A percentile compares a stretch with the other conserved stretches of the same genome.
Conservation (phyloP, 2,888 invertebrate genomes). For the Dicyrtomina minuta region DNA sequence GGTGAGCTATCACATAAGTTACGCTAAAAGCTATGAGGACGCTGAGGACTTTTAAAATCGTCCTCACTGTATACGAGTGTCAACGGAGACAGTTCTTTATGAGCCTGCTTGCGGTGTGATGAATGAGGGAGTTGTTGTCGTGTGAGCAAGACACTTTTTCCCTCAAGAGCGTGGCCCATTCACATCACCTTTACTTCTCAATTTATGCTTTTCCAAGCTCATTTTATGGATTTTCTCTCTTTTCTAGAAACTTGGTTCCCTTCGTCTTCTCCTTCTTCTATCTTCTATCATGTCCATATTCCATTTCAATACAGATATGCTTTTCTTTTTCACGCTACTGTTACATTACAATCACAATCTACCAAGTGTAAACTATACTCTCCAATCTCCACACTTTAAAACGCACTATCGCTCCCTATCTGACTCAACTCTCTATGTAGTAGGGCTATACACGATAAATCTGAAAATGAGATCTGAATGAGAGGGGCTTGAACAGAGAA, state of each 20-base stretch:
- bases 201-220: constrained; percentile 24
- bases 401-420: too few species aligned
- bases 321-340: constrained; percentile 31
- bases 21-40: too few species aligned
- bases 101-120: constrained; percentile 40
- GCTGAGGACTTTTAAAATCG: too few species aligned
- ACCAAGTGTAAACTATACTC: too few species aligned
- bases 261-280: constrained; percentile 4
- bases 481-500: background rate
- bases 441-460: background rate
- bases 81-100: constrained; percentile 37
- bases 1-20: too few species aligned
- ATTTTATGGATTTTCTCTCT: constrained; percentile 20
- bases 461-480: constrained; percentile 12
- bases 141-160: constrained; percentile 38
- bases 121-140: constrained; percentile 39
- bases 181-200: constrained; percentile 33
- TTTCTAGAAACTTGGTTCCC: too few species aligned
- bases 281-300: background rate
- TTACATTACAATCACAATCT: background rate
- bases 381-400: too few species aligned
- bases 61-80: background rate
- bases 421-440: too few species aligned
- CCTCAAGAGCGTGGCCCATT: constrained; percentile 20
- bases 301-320: too few species aligned